Evolutionary conservation across 2,888 invertebrate genomes (phyloP).

Genomic region (Pammene fasciana): DNA sequence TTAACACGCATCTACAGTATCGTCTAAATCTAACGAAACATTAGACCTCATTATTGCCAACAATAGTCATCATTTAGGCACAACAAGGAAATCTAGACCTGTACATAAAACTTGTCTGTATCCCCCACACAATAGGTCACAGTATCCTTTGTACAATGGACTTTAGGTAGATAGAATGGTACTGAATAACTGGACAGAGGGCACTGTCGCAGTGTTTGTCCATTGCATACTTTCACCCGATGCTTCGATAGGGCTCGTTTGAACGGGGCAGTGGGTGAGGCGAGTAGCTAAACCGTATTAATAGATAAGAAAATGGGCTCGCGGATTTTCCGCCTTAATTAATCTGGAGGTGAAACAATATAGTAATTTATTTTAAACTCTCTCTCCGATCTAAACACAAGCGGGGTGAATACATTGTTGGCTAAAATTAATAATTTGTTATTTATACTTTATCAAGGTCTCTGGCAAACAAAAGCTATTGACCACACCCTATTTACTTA

Average conservation of each 20-base stretch:
- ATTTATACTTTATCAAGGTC: background rate
- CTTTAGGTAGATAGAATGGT: constrained; percentile 46
- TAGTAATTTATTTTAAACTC: constrained; percentile 18
- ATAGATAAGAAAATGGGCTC: constrained; percentile 40
- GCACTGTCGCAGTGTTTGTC: constrained; percentile 74
- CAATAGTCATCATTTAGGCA: constrained; percentile 53
- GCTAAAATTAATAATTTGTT: background rate
- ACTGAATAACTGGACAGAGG: constrained; percentile 76
- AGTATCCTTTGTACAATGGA: constrained; percentile 9
- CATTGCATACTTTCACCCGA: constrained; percentile 79
- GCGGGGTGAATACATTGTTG: background rate
- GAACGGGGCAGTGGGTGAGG: constrained; percentile 51
- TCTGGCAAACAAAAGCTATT: background rate
- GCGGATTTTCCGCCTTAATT: constrained; percentile 25
- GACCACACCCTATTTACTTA: too few relatives aligned
- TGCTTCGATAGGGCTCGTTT: constrained; percentile 64
- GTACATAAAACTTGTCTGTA: constrained; percentile 46
- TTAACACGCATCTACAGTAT: constrained; percentile 12
- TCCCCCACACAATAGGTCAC: background rate
- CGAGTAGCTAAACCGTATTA: constrained; percentile 50
- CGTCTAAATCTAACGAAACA: constrained; percentile 31
- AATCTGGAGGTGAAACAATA: constrained; percentile 20
- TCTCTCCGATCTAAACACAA: background rate
- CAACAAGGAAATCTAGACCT: constrained; percentile 56
- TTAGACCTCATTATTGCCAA: constrained; percentile 49